Evolutionary conservation across 2,113 vertebrate genomes (phyloP).

Genomic region (Cardinalis cardinalis): DNA sequence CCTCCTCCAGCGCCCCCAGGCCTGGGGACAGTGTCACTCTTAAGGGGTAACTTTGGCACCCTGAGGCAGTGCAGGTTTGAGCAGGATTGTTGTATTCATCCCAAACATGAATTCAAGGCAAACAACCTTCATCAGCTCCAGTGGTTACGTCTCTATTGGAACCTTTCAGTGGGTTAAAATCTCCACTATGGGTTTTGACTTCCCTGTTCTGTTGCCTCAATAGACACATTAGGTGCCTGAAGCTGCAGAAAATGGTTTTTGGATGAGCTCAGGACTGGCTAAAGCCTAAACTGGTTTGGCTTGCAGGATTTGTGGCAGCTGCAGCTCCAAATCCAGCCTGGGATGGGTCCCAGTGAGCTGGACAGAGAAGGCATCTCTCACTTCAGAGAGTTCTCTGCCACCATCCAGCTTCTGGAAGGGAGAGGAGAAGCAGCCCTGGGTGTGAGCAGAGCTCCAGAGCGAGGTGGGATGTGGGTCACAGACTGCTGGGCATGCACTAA

Average conservation of each 20-base stretch:
- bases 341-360: neutral
- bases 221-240: neutral
- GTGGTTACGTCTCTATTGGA: neutral
- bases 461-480: neutral
- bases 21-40: neutral
- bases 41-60: neutral
- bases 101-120: neutral
- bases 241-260: neutral
- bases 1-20: neutral
- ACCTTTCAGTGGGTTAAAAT: neutral
- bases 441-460: neutral
- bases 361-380: neutral
- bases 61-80: neutral
- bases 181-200: neutral
- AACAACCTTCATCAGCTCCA: neutral
- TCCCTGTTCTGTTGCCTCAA: neutral
- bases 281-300: neutral
- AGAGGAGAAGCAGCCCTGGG: neutral
- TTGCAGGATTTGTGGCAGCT: neutral
- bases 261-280: neutral
- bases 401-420: neutral
- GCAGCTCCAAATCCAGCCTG: neutral
- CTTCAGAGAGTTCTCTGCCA: neutral
- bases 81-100: neutral
- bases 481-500: neutral